Conservation (phyloP, 2,888 invertebrate species). For the Trichopoda pennipes region DNA sequence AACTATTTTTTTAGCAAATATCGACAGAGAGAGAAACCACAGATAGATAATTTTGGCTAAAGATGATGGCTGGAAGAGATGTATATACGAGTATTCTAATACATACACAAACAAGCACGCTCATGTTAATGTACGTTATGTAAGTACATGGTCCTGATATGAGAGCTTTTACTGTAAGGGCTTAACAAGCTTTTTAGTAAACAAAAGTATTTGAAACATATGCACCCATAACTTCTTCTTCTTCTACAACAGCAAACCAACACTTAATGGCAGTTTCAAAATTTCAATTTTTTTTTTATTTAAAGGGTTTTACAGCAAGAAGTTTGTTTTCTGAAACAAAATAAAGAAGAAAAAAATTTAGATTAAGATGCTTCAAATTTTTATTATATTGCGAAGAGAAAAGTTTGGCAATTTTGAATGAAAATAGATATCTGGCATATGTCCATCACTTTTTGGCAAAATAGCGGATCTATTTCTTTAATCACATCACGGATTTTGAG, state of each 20-base stretch:
- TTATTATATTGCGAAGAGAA: no score
- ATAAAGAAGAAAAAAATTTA: no score
- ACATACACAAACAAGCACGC: conserved; percentile 34
- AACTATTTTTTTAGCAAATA: conserved; percentile 16
- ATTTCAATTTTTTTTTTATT: not conserved
- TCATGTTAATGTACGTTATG: conserved; percentile 52
- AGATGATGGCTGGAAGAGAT: conserved; percentile 43
- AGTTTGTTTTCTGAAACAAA: no score
- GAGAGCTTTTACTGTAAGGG: conserved; percentile 56
- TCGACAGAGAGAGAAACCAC: conserved; percentile 21
- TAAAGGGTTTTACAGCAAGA: no score
- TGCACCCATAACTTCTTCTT: conserved; percentile 34
- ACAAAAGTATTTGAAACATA: conserved; percentile 9
- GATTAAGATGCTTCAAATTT: no score
- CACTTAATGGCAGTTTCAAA: conserved; percentile 10
- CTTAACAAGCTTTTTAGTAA: conserved; percentile 38
- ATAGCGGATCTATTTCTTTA: no score
- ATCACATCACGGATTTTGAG: no score
- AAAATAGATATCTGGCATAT: no score
- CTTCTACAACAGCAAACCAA: conserved; percentile 16
- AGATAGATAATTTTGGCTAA: conserved; percentile 37
- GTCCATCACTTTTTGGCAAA: no score
- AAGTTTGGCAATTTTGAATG: no score
- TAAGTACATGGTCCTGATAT: conserved; percentile 62
- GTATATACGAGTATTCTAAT: conserved; percentile 30